Conservation (phyloP, 2,797 vertebrate genomes). For the Anisognathus igniventris region DNA sequence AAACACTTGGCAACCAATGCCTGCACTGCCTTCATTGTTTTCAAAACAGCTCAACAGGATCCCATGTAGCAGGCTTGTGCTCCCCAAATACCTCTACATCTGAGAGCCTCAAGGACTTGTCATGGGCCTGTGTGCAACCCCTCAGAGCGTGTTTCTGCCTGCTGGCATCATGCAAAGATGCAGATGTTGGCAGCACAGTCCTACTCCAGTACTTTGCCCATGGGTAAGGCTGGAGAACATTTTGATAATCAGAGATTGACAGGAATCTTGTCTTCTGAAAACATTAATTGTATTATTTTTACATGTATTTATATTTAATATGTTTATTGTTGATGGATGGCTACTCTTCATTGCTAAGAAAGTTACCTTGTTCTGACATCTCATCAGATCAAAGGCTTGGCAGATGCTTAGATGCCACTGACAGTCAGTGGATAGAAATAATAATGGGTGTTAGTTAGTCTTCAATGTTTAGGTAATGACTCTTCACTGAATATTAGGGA, state of each 20-base stretch:
- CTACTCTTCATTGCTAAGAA: background rate
- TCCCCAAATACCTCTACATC: background rate
- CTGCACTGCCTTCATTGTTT: background rate
- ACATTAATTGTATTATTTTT: background rate
- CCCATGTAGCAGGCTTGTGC: background rate
- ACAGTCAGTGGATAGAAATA: background rate
- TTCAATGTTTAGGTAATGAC: background rate
- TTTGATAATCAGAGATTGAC: background rate
- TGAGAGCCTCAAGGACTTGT: background rate
- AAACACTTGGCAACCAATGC: background rate
- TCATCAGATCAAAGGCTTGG: background rate
- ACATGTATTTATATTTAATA: background rate
- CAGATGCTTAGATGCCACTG: background rate
- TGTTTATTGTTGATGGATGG: background rate
- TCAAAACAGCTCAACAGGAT: background rate
- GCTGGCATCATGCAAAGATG: background rate
- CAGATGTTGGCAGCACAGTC: background rate
- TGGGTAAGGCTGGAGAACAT: background rate
- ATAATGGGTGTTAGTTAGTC: background rate
- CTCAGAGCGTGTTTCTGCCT: background rate
- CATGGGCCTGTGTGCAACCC: background rate
- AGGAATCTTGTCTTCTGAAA: background rate
- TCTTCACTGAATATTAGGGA: background rate
- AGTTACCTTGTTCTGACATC: background rate
- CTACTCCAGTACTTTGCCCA: background rate